Conservation (phyloP, 2,797 vertebrate genomes). For the Staurois parvus region DNA sequence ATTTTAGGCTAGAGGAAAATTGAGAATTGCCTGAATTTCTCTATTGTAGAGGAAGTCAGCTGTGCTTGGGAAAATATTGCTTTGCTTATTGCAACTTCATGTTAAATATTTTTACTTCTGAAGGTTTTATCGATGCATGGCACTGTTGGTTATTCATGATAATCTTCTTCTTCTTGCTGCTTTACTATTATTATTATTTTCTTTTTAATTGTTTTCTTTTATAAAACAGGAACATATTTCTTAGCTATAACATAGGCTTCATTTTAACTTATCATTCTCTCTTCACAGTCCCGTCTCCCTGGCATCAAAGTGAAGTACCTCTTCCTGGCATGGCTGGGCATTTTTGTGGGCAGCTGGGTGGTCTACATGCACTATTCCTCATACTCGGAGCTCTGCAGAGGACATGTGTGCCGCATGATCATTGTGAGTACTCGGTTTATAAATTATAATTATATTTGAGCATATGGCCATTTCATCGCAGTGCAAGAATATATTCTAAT, state of each 20-base stretch:
- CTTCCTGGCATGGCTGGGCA: slow-evolving; percentile 90
- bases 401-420: slow-evolving; percentile 89
- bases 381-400: slow-evolving; percentile 92
- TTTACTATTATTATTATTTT: background rate
- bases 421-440: slow-evolving; percentile 83
- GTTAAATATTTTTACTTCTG: background rate
- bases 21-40: no score
- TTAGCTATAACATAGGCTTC: background rate
- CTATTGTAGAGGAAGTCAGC: no score
- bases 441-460: background rate
- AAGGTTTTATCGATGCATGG: background rate
- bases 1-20: background rate
- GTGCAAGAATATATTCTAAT: no score
- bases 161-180: background rate
- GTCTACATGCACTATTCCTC: slow-evolving; percentile 93
- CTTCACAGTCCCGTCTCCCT: slow-evolving; percentile 85
- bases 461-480: no score
- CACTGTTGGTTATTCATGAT: no score
- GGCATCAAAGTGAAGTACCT: slow-evolving; percentile 93
- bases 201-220: background rate
- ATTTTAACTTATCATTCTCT: background rate
- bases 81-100: background rate
- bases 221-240: background rate
- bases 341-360: slow-evolving; percentile 93
- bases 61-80: no score